phyloP scores from a whole-genome alignment of 2,888 invertebrate genomes.

The Timema cristinae region DNA sequence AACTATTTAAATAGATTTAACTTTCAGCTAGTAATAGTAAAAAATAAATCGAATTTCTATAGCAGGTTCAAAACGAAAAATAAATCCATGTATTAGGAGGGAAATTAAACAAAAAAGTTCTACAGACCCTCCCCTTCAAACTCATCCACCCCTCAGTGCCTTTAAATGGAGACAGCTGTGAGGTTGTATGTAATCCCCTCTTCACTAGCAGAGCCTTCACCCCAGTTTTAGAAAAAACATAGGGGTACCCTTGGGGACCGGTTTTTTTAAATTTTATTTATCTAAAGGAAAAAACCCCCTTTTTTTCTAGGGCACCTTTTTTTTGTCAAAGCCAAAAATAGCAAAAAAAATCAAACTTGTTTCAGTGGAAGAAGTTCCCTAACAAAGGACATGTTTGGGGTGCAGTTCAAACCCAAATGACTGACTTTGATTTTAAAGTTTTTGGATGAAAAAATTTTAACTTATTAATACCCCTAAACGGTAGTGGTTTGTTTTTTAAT shows the following conservation, averaged over 20 bases:
- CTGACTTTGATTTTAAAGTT: neutral
- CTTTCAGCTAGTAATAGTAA: no score
- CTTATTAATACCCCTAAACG: slow-evolving; percentile 16
- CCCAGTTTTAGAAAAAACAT: neutral
- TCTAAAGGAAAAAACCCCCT: neutral
- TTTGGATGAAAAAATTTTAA: slow-evolving; percentile 11
- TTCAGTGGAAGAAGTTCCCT: slow-evolving; percentile 15
- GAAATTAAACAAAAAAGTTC: no score
- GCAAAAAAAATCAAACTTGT: slow-evolving; percentile 9
- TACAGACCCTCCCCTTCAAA: no score
- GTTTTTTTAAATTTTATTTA: neutral
- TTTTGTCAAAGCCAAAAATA: neutral
- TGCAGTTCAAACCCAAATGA: slow-evolving; percentile 19
- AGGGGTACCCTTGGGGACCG: neutral
- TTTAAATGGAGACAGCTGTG: neutral
- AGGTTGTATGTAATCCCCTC: neutral
- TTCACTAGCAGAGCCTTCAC: neutral
- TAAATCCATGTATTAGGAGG: no score
- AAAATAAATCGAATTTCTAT: no score
- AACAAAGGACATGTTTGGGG: slow-evolving; percentile 20
- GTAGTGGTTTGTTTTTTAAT: slow-evolving; percentile 19
- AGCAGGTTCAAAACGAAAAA: no score
- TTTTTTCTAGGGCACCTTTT: neutral
- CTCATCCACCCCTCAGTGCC: neutral
- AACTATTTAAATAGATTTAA: no score